Conservation (phyloP, 2,888 invertebrate species). For the Andrena chrysosceles region DNA sequence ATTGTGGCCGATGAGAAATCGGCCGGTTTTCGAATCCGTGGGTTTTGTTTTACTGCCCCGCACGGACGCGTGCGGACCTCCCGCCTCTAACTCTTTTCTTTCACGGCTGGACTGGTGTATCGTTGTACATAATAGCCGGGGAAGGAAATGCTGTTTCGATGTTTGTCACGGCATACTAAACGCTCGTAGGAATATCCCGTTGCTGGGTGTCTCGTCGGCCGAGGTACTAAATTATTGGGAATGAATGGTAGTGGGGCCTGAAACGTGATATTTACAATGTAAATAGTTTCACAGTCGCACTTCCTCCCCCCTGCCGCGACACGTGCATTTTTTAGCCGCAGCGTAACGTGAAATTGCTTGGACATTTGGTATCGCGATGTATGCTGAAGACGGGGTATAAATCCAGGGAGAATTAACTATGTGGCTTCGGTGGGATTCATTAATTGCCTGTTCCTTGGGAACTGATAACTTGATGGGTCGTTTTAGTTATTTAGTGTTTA, state of each 20-base stretch:
- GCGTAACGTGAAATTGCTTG: constrained; percentile 12
- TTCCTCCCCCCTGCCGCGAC: constrained; percentile 6
- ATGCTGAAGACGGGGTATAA: constrained; percentile 14
- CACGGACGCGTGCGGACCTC: constrained; percentile 64
- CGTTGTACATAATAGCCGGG: constrained; percentile 45
- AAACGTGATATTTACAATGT: constrained; percentile 66
- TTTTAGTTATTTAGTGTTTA: not conserved
- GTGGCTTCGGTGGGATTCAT: not conserved
- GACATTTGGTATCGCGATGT: constrained; percentile 5
- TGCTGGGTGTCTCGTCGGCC: constrained; percentile 24
- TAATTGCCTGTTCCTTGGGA: not conserved
- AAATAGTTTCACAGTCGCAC: constrained; percentile 42
- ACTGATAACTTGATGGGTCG: not conserved
- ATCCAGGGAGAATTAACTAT: not conserved
- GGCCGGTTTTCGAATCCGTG: constrained; percentile 68
- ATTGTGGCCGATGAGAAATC: constrained; percentile 76
- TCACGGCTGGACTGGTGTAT: constrained; percentile 14
- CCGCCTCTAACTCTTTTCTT: constrained; percentile 56
- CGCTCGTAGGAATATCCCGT: constrained; percentile 52
- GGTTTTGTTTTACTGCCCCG: constrained; percentile 68
- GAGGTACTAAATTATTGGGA: constrained; percentile 57
- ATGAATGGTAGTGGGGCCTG: constrained; percentile 53
- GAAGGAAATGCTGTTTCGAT: constrained; percentile 49
- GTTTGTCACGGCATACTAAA: constrained; percentile 60
- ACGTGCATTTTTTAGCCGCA: constrained; percentile 12